Evolutionary conservation across 92 coral and sea anemone species (phyloP), one percentile per base, ranked within the genome.

Genomic region (Phenganax subtilis): DNA sequence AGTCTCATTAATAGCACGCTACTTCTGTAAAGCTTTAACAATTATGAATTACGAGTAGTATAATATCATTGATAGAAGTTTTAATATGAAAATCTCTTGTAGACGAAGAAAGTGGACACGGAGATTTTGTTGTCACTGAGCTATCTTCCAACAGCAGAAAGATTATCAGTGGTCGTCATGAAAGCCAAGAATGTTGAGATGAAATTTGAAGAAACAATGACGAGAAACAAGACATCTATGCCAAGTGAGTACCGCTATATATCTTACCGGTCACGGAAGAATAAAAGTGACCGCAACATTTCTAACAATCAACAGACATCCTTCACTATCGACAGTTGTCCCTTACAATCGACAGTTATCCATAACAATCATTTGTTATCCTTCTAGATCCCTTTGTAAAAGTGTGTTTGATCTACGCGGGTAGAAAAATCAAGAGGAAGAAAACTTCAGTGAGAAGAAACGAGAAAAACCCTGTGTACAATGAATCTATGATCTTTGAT

Each of bases 401-500:
- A 86, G 97, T 96, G 51, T 92, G 91, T 51, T 87, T 96, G 10
- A 87, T 96, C 12, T 94, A 92, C 82, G 99, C 91, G 14, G 99
- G 99, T 55, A 88, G 88, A 54, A 96, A 92, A 53, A 89, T 96
- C 8, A 92, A 92, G 82, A 96, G 92, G 81, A 96, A 96, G 88
- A 89, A 93, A 72, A 96, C 97, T 0, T 88, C 99, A 7, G 84
- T 91, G 16, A 85, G 96, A 55, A 85, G 88, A 66, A 92, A 92
- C 28, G 99, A 96, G 44, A 78, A 64, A 30, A 92, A 92, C 55
- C 99, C 99, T 7, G 99, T 96, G 56, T 96, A 92, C 85, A 96
- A 96, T 71, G 99, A 96, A 64, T 85, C 96, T 52, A 92, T 96
- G 99, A 88, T 91, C 73, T 96, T 96, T 57, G 99, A 96, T 62